Conservation (phyloP, 2,113 vertebrate genomes). For the Atherinomorus stipes region DNA sequence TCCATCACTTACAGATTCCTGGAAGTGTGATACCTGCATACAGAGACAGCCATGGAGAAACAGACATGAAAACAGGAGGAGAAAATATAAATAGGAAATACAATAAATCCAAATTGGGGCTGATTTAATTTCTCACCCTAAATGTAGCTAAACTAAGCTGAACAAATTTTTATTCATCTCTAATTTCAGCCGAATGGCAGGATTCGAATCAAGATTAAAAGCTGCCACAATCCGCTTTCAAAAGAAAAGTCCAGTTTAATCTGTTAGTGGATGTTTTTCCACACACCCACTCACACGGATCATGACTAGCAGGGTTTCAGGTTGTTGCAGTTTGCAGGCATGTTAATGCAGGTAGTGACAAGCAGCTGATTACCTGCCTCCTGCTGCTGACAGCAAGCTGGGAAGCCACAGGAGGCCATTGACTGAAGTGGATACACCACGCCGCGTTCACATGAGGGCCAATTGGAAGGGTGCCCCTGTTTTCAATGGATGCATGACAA, state of each 20-base stretch:
- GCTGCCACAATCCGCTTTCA: no score
- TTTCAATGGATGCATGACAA: neutral
- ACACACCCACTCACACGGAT: neutral
- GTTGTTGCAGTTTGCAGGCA: neutral
- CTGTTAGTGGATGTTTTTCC: no score
- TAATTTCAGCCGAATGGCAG: neutral
- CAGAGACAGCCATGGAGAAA: neutral
- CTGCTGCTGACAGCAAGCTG: conserved; percentile 2
- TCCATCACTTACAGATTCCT: conserved; percentile 9
- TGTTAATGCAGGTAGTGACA: neutral
- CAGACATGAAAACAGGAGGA: neutral
- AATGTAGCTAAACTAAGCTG: neutral
- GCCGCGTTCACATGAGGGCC: neutral
- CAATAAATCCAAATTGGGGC: neutral
- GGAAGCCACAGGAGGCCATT: neutral
- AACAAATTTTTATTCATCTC: neutral
- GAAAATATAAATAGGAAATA: neutral
- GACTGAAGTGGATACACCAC: neutral
- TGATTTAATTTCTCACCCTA: neutral
- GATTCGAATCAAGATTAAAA: neutral
- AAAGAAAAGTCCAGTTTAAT: no score
- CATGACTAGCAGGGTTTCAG: neutral
- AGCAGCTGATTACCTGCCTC: conserved; percentile 1
- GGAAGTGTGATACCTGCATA: neutral
- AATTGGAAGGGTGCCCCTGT: neutral